Evolutionary conservation across 2,888 invertebrate species (phyloP).

Genomic region (Aspidiotus destructor): DNA sequence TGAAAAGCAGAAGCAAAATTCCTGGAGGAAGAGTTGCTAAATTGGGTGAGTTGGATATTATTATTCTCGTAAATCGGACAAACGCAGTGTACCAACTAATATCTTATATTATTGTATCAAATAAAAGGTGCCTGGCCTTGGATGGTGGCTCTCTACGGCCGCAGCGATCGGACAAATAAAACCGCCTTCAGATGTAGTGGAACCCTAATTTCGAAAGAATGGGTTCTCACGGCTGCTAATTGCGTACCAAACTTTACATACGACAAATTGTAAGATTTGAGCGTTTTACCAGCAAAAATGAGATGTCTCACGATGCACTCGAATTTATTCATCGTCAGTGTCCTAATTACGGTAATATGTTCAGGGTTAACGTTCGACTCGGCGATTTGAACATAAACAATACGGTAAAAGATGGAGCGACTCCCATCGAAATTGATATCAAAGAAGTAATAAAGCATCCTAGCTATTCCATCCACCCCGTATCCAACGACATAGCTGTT

Average conservation of each 20-base stretch:
- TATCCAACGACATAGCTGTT: constrained; percentile 69
- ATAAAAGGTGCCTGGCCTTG: constrained; percentile 12
- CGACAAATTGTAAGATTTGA: not conserved
- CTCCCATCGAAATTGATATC: constrained; percentile 53
- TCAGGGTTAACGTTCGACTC: constrained; percentile 57
- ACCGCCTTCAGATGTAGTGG: not conserved
- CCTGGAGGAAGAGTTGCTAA: too few species aligned
- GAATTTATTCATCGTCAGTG: too few species aligned
- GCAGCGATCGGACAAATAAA: not conserved
- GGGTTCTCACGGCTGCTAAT: constrained; percentile 9
- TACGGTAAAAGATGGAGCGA: constrained; percentile 53
- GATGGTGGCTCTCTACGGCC: not conserved
- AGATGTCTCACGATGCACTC: too few species aligned
- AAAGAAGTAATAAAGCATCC: constrained; percentile 56
- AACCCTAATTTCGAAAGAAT: not conserved
- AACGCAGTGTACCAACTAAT: too few species aligned
- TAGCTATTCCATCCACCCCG: constrained; percentile 51
- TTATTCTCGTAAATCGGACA: too few species aligned
- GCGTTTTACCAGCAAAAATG: too few species aligned
- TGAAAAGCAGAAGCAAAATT: too few species aligned
- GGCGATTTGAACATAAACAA: constrained; percentile 65
- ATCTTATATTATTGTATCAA: too few species aligned
- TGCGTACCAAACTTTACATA: not conserved
- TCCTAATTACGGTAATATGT: constrained; percentile 35
- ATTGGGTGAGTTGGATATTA: too few species aligned